A percentile compares a stretch with the other conserved stretches of the same genome.
These are phyloP conservation scores for Anthonomus grandis DNA, from an alignment of 1,140 invertebrate genomes.

Conservation along the genomic window DNA sequence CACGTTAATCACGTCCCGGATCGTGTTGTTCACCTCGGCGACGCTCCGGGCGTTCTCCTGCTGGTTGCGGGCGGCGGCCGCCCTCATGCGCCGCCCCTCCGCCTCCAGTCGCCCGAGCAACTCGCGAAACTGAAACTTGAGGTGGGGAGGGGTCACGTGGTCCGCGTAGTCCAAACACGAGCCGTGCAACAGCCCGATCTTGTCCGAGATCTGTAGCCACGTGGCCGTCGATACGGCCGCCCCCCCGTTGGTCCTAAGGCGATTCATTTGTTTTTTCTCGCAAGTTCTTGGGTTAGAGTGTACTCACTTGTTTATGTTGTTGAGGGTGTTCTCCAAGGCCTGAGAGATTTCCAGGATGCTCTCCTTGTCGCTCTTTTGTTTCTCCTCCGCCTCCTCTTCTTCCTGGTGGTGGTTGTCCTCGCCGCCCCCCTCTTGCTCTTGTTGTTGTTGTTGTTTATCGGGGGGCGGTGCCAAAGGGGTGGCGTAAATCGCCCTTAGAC, in stretches of 20 bases:
- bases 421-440: too few relatives aligned
- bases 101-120: conserved; percentile 72
- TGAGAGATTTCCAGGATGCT: conserved; percentile 68
- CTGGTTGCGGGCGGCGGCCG: conserved; percentile 67
- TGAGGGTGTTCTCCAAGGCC: conserved; percentile 63
- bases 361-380: conserved; percentile 53
- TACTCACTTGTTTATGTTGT: conserved; percentile 50
- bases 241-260: conserved; percentile 50
- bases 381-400: conserved; percentile 50
- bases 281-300: background rate
- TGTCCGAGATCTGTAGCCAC: conserved; percentile 83
- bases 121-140: conserved; percentile 86
- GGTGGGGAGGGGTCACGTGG: conserved; percentile 77
- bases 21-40: conserved; percentile 72
- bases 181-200: conserved; percentile 72
- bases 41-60: conserved; percentile 66
- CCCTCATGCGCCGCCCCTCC: conserved; percentile 71
- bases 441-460: too few relatives aligned
- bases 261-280: background rate
- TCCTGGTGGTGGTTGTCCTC: too few relatives aligned
- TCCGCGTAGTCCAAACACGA: conserved; percentile 69
- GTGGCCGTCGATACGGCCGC: conserved; percentile 60
- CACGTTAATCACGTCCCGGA: conserved; percentile 77
- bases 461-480: conserved; percentile 57
- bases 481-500: conserved; percentile 60